Evolutionary conservation across 2,113 vertebrate species (phyloP).

Genomic region (Centropus unirufus): DNA sequence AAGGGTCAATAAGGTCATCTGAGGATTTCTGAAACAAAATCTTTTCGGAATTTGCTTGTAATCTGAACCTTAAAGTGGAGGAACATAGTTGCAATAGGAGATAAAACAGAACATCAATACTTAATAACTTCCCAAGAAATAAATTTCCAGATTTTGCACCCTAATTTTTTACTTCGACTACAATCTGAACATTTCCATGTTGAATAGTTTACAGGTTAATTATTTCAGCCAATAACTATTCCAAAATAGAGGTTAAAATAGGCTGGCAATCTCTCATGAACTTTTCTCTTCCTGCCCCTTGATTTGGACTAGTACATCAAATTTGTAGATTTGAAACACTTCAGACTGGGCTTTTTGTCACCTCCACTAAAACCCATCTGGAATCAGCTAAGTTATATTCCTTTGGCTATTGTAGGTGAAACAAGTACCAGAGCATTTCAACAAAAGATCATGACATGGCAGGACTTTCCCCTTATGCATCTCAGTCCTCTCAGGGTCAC

Average conservation of each 20-base stretch:
- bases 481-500: too few relatives aligned
- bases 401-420: too few relatives aligned
- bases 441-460: too few relatives aligned
- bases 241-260: background rate
- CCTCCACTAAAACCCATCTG: too few relatives aligned
- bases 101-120: background rate
- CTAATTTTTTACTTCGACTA: background rate
- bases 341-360: too few relatives aligned
- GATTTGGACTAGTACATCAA: background rate
- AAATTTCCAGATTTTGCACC: background rate
- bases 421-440: too few relatives aligned
- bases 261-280: background rate
- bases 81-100: background rate
- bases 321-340: background rate
- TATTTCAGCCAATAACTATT: background rate
- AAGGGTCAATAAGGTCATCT: background rate
- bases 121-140: background rate
- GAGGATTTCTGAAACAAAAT: background rate
- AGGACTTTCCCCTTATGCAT: too few relatives aligned
- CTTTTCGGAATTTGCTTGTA: background rate
- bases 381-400: too few relatives aligned
- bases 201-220: background rate
- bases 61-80: background rate
- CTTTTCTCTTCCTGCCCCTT: background rate
- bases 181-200: background rate